phyloP scores from a whole-genome alignment of 2,888 invertebrate species.

The Oligia strigilis region DNA sequence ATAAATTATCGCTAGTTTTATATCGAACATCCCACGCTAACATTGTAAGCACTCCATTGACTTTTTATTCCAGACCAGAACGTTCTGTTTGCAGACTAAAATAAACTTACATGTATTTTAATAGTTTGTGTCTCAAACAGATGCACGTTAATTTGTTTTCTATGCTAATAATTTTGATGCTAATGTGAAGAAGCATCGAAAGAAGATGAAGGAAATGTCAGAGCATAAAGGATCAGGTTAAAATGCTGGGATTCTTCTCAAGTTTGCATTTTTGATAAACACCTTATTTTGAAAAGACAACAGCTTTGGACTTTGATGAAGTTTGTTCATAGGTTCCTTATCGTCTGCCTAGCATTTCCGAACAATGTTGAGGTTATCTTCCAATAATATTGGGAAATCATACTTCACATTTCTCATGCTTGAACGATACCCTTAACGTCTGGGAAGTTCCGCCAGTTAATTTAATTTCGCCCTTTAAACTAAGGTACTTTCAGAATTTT shows the following conservation, averaged over 20 bases:
- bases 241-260: not conserved
- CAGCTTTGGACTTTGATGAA: not conserved
- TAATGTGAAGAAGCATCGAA: too few species aligned
- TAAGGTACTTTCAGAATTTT: not conserved
- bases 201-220: constrained; percentile 6
- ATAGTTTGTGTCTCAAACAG: constrained; percentile 43
- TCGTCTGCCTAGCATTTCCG: not conserved
- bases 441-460: not conserved
- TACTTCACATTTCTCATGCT: not conserved
- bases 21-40: constrained; percentile 29
- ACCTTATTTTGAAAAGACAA: not conserved
- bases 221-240: not conserved
- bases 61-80: constrained; percentile 34
- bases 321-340: not conserved
- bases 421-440: not conserved
- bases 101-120: constrained; percentile 58
- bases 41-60: constrained; percentile 35
- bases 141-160: constrained; percentile 57
- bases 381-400: not conserved
- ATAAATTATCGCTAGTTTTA: constrained; percentile 47
- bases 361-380: not conserved
- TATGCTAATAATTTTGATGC: constrained; percentile 53
- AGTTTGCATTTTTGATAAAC: not conserved
- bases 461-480: not conserved
- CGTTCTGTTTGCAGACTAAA: constrained; percentile 30